Base-by-base conservation (phyloP, 2,797 vertebrate species). In the Aulostomus chinensis region DNA sequence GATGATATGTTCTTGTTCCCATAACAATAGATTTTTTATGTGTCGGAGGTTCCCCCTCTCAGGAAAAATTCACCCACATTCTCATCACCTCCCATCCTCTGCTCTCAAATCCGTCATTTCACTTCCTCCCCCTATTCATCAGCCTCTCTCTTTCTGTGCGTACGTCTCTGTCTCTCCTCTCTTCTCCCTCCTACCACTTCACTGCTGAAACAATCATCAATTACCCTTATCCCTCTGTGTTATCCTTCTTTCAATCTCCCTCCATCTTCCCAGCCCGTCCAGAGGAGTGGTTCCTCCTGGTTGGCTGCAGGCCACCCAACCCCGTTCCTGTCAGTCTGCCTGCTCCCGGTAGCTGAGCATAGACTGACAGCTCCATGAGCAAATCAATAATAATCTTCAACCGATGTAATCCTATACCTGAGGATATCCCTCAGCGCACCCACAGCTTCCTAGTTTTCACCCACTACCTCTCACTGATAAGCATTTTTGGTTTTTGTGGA, bases 331-430 rank as follows among this genome's bases (percentile, higher is more conserved):
- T 95, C 95, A 92, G 91, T 95, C 94, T 95, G 63, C 70, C 88
- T 41, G 87, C 87, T 88, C 86, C 88, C 70, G 78, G 86, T 87
- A 79, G 66, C 91, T 86, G 85, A 90, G 88, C 80, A 70, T 47
- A 88, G 94, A 95, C 86, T 95, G 95, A 95, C 93, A 95, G 93
- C 72, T 82, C 90, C 84, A 88, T 91, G 92, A 92, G 91, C 37
- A 91, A 94, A 98, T 97, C 94, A 95, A 97, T 97, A 97, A 95
- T 94, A 95, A 95, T 96, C 94, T 94, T 95, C 92, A 91, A 86
- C 90, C 88, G 86, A 91, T 91, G 92, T 90, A 92, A 93, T 91
- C 76, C 78, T 78, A 84, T 81, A 86, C 85, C 90, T 89, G 81
- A 75, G 89, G 89, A 93, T 86, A 92, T 91, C 75, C 86, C 83